Conservation (phyloP, 1,140 invertebrate genomes). For the Chironomus tepperi region DNA sequence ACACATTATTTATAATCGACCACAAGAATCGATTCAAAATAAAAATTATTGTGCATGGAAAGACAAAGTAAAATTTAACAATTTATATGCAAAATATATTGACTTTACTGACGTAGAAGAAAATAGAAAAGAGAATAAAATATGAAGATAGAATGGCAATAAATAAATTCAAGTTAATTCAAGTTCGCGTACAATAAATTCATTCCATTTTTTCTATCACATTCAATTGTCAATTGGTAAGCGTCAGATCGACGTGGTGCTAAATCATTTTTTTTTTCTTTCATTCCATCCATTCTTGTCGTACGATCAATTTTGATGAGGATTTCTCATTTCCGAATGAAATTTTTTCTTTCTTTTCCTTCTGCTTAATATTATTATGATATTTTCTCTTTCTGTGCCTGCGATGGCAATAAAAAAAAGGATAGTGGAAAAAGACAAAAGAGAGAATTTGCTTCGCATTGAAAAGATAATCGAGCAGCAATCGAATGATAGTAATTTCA, state of each 20-base stretch:
- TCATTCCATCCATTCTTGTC: too few relatives aligned
- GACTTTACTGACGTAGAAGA: neutral
- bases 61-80: neutral
- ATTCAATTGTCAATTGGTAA: too few relatives aligned
- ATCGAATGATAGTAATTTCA: constrained; percentile 14
- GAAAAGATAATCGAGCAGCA: neutral
- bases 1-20: too few relatives aligned
- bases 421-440: neutral
- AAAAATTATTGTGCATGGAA: too few relatives aligned
- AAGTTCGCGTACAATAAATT: neutral
- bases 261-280: neutral
- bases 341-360: neutral
- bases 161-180: neutral
- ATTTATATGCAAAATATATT: constrained; percentile 15
- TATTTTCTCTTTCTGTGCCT: neutral
- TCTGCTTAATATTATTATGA: neutral
- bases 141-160: neutral
- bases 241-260: neutral
- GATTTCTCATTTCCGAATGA: neutral
- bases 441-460: neutral
- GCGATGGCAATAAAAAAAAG: too few relatives aligned
- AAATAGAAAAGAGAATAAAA: neutral
- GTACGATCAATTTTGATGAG: too few relatives aligned
- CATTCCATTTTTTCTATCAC: neutral
- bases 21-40: too few relatives aligned